Evolutionary conservation across 2,113 vertebrate genomes (phyloP).

Genomic region (Rhinichthys klamathensis): DNA sequence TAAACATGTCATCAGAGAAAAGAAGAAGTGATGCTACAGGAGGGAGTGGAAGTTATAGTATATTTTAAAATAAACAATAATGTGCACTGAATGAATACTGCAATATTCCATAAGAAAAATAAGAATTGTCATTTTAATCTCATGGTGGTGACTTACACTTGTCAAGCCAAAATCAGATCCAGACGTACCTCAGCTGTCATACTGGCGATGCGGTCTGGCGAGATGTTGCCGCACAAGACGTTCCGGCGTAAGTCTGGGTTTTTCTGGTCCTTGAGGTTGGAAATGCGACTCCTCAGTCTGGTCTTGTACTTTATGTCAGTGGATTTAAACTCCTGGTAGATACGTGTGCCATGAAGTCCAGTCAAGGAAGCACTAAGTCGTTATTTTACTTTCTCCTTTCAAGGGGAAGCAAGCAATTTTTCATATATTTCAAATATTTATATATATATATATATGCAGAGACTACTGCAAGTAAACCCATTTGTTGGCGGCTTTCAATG

Average conservation of each 20-base stretch:
- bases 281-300: slow-evolving; percentile 90
- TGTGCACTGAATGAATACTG: too few relatives aligned
- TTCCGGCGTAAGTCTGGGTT: slow-evolving; percentile 91
- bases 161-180: neutral
- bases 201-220: slow-evolving; percentile 83
- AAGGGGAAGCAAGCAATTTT: neutral
- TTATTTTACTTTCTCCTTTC: neutral
- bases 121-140: too few relatives aligned
- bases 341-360: slow-evolving; percentile 69
- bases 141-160: too few relatives aligned
- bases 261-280: slow-evolving; percentile 95
- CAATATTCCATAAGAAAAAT: too few relatives aligned
- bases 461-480: neutral
- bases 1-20: too few relatives aligned
- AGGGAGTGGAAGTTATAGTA: too few relatives aligned
- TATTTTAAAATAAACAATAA: too few relatives aligned
- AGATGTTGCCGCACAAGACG: slow-evolving; percentile 87
- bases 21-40: too few relatives aligned
- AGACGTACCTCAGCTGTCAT: slow-evolving; percentile 91
- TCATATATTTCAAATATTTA: neutral
- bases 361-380: slow-evolving; percentile 76
- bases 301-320: slow-evolving; percentile 94
- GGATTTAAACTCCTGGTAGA: slow-evolving; percentile 90
- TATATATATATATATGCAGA: neutral
- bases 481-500: neutral